Base-by-base conservation (phyloP, 1,140 invertebrate species). In the Heliconius hewitsoni region DNA sequence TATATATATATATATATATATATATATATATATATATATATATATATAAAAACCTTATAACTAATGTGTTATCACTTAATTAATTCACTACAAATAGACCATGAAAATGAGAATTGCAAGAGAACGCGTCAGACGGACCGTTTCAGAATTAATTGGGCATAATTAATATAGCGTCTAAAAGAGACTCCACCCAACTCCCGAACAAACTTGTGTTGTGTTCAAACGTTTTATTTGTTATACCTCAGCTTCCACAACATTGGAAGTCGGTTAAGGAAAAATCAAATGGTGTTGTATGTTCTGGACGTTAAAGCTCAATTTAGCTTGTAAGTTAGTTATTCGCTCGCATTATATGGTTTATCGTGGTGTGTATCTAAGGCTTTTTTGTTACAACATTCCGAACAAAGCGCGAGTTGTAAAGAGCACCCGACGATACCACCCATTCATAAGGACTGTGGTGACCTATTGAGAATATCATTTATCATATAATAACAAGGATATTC, bases 361-460 rank as follows among this genome's bases (percentile, higher is more conserved):
- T 88, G 86, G 87, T 92, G 91, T 92, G 91, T 94, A 90, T 94
- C 91, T 93, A 92, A 93, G 86, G 89, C 85, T 91, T 94, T 94
- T 94, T 94, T 93, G 90, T 94, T 90, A 91, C 90, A 90, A 85
- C 93, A 94, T 94, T 94, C 93, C 92, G 87, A 88, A 93, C 93
- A 94, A 93, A 94, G 93, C 91, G 92, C 88, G 89, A 87, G 91
- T 93, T 94, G 91, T 94, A 94, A 93, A 93, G 93, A 92, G 91
- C 90, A 87, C 83, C 90, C 91, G 91, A 91, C 91, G 87, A 93
- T 93, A 93, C 93, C 93, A 94, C 92, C 92, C 93, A 94, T 94
- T 94, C 93, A 94, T 94, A 85, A 92, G 86, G 89, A 90, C 89
- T 90, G 85, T 92, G 91, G 90, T 94, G 90, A 94, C 93, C 92